These are phyloP conservation scores for Drosophila histrio DNA, from an alignment of 2,888 invertebrate genomes.

Conservation along the genomic window DNA sequence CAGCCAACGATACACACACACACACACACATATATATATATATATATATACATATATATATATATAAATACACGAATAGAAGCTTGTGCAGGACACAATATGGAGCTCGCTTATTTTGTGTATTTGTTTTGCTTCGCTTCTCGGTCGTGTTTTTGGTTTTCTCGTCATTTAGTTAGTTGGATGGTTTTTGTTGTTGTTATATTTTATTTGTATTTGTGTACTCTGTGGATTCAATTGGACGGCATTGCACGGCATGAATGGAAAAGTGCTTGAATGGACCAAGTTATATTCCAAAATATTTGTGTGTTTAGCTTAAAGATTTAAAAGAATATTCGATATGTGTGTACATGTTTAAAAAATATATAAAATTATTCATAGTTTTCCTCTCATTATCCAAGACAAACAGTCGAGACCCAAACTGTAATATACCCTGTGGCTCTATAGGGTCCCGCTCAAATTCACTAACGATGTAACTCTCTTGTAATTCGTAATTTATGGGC, in stretches of 20 bases:
- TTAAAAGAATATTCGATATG: neutral
- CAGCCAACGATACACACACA: conserved; percentile 47
- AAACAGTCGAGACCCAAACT: too few species aligned
- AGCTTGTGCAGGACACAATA: conserved; percentile 27
- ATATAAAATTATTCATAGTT: too few species aligned
- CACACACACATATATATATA: conserved; percentile 29
- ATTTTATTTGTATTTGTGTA: conserved; percentile 21
- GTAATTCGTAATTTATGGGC: too few species aligned
- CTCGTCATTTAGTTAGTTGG: conserved; percentile 38
- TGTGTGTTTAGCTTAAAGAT: neutral
- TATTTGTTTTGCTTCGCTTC: conserved; percentile 49
- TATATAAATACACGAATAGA: neutral
- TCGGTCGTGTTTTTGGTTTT: conserved; percentile 39
- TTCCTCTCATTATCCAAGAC: too few species aligned
- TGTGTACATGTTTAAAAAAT: too few species aligned
- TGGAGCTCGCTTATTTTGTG: conserved; percentile 33
- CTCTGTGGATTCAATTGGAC: conserved; percentile 12
- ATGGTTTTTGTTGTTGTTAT: neutral
- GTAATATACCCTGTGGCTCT: too few species aligned
- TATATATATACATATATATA: too few species aligned
- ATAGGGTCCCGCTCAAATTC: too few species aligned
- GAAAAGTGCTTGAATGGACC: conserved; percentile 2
- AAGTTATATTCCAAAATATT: conserved; percentile 14
- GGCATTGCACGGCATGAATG: conserved; percentile 1
- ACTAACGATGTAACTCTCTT: too few species aligned